Evolutionary conservation across 30 jellyfish, hydroid and myxozoan species (phyloP).

Genomic region (Pelagia noctiluca): DNA sequence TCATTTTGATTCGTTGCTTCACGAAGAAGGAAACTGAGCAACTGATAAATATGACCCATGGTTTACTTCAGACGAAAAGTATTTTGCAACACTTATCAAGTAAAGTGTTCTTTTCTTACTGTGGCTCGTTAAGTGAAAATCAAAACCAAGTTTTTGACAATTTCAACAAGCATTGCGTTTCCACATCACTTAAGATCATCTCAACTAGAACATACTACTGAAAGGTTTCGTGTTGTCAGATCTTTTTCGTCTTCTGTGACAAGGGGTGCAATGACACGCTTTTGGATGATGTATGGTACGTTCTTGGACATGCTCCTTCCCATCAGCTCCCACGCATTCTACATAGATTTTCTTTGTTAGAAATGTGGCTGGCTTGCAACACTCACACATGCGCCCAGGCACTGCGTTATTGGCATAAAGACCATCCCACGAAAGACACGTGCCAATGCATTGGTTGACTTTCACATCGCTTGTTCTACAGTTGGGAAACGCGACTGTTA

Average conservation of each 20-base stretch:
- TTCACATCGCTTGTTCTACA: conserved; percentile 24
- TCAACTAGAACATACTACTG: neutral
- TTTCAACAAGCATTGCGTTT: neutral
- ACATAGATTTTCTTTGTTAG: conserved; percentile 12
- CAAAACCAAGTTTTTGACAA: neutral
- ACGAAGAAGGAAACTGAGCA: too few relatives aligned
- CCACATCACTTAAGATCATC: too few relatives aligned
- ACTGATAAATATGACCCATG: too few relatives aligned
- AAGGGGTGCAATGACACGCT: conserved; percentile 79
- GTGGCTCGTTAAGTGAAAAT: neutral
- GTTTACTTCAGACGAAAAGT: too few relatives aligned
- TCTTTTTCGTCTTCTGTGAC: conserved; percentile 67
- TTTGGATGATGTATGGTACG: conserved; percentile 52
- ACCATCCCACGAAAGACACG: conserved; percentile 83
- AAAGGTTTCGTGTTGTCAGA: conserved; percentile 13
- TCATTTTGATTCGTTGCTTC: too few relatives aligned
- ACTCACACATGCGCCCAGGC: conserved; percentile 40
- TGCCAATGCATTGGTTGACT: conserved; percentile 72
- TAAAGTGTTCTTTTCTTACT: too few relatives aligned
- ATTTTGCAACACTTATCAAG: too few relatives aligned
- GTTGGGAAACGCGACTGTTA: conserved; percentile 17
- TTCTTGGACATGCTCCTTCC: conserved; percentile 38
- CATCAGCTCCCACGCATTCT: conserved; percentile 24
- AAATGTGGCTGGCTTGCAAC: conserved; percentile 82
- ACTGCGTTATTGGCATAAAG: conserved; percentile 40